Conservation (phyloP, 2,888 invertebrate species). For the Gymnoscelis rufifasciata region DNA sequence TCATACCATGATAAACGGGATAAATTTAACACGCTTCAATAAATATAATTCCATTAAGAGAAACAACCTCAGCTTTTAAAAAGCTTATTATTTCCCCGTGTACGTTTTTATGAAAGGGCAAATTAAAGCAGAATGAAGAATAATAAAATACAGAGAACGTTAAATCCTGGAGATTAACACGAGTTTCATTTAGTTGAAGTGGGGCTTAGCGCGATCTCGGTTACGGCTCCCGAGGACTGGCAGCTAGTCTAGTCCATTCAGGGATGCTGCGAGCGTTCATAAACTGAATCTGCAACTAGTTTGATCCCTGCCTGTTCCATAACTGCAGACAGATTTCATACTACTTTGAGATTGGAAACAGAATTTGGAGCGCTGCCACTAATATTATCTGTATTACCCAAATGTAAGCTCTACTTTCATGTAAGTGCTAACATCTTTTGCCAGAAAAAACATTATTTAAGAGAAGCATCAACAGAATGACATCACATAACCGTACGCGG, state of each 20-base stretch:
- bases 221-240: background rate
- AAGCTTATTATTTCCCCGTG: no score
- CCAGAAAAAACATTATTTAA: conserved; percentile 5
- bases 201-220: background rate
- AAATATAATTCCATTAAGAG: no score
- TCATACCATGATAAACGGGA: no score
- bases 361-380: no score
- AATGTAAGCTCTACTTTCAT: background rate
- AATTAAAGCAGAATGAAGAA: background rate
- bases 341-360: no score
- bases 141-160: background rate
- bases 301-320: no score
- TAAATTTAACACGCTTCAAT: no score
- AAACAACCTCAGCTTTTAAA: no score
- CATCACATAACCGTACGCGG: conserved; percentile 6
- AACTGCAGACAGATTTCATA: no score
- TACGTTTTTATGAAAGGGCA: background rate
- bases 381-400: no score
- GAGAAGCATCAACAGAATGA: conserved; percentile 10
- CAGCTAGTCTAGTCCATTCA: background rate
- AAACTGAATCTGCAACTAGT: background rate
- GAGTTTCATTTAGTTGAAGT: background rate
- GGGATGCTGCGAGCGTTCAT: conserved; percentile 18
- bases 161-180: background rate
- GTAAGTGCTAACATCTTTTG: background rate